These are phyloP conservation scores for Cyphomyrmex costatus DNA, from an alignment of 1,140 invertebrate genomes.

Conservation along the genomic window DNA sequence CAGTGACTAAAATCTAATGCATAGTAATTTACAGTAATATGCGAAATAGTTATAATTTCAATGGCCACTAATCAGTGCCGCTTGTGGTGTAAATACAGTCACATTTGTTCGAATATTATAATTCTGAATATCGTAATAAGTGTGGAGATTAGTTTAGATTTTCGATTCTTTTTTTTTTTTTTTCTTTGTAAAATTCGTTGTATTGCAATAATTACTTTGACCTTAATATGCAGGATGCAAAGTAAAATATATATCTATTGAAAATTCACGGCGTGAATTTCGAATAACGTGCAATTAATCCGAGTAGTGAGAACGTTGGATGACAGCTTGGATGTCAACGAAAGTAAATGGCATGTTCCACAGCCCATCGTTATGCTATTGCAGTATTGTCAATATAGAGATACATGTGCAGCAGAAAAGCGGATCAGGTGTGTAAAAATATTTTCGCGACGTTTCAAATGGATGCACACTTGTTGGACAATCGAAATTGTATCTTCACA, in stretches of 20 bases:
- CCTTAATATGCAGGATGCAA: background rate
- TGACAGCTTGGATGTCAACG: conserved; percentile 53
- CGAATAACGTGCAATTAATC: conserved; percentile 39
- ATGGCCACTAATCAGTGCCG: conserved; percentile 21
- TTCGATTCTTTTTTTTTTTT: conserved; percentile 4
- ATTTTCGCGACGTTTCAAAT: conserved; percentile 50
- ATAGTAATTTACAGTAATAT: conserved; percentile 21
- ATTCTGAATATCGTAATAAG: background rate
- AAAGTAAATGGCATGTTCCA: conserved; percentile 22
- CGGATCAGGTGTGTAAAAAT: conserved; percentile 56
- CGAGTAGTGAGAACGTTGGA: background rate
- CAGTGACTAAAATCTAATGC: background rate
- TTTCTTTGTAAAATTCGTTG: background rate
- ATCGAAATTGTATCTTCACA: background rate
- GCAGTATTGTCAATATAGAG: conserved; percentile 46
- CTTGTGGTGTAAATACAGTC: background rate
- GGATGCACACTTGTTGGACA: conserved; percentile 15
- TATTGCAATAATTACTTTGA: conserved; percentile 23
- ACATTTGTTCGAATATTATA: background rate
- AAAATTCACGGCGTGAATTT: conserved; percentile 41
- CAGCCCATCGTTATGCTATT: conserved; percentile 34
- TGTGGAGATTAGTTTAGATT: background rate
- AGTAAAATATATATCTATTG: conserved; percentile 8
- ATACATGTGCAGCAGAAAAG: conserved; percentile 47
- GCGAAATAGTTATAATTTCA: conserved; percentile 38